Percentiles rank a stretch among this genome's conserved stretches.
These are phyloP conservation scores for Deilephila porcellus DNA, from an alignment of 2,888 invertebrate species.

Conservation along the genomic window DNA sequence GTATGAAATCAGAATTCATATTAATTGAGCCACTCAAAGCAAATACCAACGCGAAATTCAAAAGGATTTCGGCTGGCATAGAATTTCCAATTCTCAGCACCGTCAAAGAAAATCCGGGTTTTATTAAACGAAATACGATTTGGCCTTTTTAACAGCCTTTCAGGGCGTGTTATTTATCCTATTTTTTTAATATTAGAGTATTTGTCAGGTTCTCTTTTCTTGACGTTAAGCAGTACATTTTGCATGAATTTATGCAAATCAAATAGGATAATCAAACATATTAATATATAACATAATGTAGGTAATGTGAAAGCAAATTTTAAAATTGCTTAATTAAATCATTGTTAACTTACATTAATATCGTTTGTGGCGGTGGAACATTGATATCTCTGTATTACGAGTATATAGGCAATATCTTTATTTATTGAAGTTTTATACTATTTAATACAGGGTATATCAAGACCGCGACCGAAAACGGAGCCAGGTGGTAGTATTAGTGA, in stretches of 20 bases:
- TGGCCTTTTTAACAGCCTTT: neutral
- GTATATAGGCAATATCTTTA: neutral
- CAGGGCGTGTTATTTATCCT: neutral
- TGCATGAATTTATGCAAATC: no score
- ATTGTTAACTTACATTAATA: no score
- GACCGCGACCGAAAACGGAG: no score
- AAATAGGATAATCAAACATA: no score
- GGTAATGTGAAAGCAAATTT: no score
- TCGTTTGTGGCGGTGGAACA: no score
- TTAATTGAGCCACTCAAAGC: neutral
- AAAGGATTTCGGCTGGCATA: neutral
- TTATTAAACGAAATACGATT: neutral
- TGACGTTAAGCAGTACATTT: no score
- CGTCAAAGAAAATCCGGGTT: neutral
- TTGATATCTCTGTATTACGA: neutral
- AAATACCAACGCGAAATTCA: neutral
- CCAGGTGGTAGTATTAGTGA: no score
- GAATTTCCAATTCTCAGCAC: neutral
- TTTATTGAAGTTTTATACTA: neutral
- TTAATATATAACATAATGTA: no score
- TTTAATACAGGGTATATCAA: no score
- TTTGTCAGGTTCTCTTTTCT: neutral
- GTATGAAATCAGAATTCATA: neutral
- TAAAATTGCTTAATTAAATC: no score
- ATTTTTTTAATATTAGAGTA: neutral